A percentile compares a stretch with the other conserved stretches of the same genome.
These are phyloP conservation scores for Phyllostomus hastatus DNA, from an alignment of 2,113 vertebrate species.

Conservation along the genomic window DNA sequence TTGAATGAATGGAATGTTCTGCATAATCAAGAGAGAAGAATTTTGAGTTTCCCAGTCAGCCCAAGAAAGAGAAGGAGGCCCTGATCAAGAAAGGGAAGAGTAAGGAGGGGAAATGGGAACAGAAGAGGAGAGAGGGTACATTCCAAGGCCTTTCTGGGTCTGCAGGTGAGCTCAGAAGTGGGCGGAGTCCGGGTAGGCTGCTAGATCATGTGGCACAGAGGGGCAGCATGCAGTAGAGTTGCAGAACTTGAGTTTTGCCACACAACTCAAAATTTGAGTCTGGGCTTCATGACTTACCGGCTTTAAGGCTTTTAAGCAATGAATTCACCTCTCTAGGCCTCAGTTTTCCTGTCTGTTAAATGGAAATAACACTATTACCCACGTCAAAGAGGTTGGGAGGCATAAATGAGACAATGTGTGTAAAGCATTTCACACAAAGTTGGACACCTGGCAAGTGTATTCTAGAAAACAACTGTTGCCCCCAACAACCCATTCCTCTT, in stretches of 20 bases:
- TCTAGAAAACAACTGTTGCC: background rate
- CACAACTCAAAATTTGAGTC: background rate
- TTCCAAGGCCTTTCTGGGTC: background rate
- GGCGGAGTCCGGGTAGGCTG: background rate
- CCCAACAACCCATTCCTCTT: background rate
- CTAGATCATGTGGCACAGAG: rapidly evolving
- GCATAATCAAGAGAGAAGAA: background rate
- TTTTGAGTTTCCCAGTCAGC: background rate
- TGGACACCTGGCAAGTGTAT: background rate
- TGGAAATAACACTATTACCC: background rate
- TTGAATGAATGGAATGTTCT: background rate
- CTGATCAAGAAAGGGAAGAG: background rate
- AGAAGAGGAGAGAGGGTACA: background rate
- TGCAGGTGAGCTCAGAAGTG: background rate
- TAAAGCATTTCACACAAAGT: background rate
- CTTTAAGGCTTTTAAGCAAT: background rate
- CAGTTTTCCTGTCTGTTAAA: background rate
- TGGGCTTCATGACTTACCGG: background rate
- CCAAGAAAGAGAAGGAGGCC: background rate
- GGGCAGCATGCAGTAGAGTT: background rate
- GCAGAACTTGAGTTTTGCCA: background rate
- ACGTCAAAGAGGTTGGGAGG: rapidly evolving
- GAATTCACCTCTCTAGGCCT: background rate
- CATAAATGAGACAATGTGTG: background rate
- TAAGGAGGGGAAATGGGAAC: background rate